These are phyloP conservation scores for Cephus pulcher DNA, from an alignment of 2,888 invertebrate species.

Conservation along the genomic window DNA sequence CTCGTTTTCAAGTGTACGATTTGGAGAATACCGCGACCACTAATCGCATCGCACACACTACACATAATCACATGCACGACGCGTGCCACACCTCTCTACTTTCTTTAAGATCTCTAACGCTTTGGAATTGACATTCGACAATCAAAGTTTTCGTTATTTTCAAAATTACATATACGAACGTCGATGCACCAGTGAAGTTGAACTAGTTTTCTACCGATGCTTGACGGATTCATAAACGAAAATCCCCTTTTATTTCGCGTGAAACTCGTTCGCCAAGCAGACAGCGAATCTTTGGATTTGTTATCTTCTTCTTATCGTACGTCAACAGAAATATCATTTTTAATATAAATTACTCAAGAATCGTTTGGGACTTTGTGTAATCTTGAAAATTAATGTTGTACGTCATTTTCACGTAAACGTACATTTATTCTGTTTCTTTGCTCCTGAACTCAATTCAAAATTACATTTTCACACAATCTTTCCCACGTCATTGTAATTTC, in stretches of 20 bases:
- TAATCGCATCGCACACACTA: background rate
- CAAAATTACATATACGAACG: background rate
- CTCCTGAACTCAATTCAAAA: background rate
- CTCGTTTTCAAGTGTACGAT: background rate
- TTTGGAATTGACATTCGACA: background rate
- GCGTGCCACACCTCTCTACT: constrained; percentile 2
- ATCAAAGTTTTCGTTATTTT: background rate
- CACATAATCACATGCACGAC: background rate
- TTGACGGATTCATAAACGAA: background rate
- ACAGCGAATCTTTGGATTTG: background rate
- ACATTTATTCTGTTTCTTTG: background rate
- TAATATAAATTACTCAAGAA: background rate
- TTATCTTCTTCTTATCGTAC: background rate
- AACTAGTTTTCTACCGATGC: background rate
- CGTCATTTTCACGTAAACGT: background rate
- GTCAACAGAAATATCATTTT: background rate
- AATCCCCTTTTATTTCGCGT: background rate
- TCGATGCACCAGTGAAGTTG: background rate
- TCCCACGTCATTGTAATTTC: background rate
- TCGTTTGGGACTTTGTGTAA: background rate
- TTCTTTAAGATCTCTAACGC: background rate
- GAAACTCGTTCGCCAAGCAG: background rate
- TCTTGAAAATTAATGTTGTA: background rate
- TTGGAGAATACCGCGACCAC: background rate
- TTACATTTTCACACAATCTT: background rate